These are phyloP conservation scores for Brachionichthys hirsutus DNA, from an alignment of 2,113 vertebrate genomes.

Conservation along the genomic window DNA sequence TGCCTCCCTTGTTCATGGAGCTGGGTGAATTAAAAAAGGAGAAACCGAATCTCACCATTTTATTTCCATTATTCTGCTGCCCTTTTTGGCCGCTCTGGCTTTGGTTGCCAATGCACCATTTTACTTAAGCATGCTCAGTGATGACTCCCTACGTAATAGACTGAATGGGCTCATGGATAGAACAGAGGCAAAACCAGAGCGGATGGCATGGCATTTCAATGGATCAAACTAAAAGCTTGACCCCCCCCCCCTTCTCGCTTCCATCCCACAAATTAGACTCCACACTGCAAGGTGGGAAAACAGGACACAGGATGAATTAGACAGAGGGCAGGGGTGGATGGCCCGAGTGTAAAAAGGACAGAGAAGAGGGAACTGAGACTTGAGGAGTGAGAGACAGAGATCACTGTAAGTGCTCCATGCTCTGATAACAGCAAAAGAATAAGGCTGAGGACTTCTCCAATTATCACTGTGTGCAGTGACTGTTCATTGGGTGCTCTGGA, in stretches of 20 bases:
- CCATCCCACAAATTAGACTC: constrained; percentile 33
- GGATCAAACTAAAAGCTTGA: constrained; percentile 31
- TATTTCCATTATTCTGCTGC: constrained; percentile 49
- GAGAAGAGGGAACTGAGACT: constrained; percentile 29
- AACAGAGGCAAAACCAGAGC: constrained; percentile 27
- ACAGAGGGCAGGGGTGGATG: constrained; percentile 40
- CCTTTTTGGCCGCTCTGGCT: constrained; percentile 10
- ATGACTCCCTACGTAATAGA: constrained; percentile 50
- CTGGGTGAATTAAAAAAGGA: constrained; percentile 36
- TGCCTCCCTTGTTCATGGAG: constrained; percentile 41
- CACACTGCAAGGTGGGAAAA: constrained; percentile 32
- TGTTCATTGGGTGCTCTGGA: constrained; percentile 59
- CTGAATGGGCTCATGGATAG: constrained; percentile 44
- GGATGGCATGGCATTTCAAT: constrained; percentile 31
- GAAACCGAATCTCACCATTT: constrained; percentile 40
- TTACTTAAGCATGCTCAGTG: constrained; percentile 42
- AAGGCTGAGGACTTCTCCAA: constrained; percentile 68
- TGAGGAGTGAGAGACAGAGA: constrained; percentile 37
- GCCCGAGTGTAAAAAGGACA: constrained; percentile 50
- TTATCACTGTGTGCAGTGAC: constrained; percentile 66
- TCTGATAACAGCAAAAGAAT: constrained; percentile 70
- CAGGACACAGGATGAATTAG: constrained; percentile 25
- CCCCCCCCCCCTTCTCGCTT: constrained; percentile 8
- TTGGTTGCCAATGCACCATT: constrained; percentile 30
- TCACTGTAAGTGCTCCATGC: constrained; percentile 63